A percentile compares a stretch with the other conserved stretches of the same genome.
phyloP scores from a whole-genome alignment of 1,140 invertebrate genomes.

The Brachionus angularis region DNA sequence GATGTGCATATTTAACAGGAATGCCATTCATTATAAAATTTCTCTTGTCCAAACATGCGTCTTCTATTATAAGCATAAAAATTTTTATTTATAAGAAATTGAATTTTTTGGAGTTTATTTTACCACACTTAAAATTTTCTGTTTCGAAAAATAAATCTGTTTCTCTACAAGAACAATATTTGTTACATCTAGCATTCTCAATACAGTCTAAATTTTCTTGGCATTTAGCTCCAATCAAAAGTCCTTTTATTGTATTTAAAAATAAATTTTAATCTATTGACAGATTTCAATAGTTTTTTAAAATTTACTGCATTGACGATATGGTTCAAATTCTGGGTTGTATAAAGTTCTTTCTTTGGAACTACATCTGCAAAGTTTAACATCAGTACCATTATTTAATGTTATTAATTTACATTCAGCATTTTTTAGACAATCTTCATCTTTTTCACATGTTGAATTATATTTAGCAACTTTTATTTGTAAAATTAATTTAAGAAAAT shows the following conservation, averaged over 20 bases:
- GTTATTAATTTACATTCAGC: not conserved
- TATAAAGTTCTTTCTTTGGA: not conserved
- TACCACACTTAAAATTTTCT: conserved; percentile 17
- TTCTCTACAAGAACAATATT: conserved; percentile 23
- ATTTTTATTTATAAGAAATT: not conserved
- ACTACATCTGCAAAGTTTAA: conserved; percentile 2
- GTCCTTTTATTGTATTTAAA: no score
- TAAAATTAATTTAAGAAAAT: not conserved
- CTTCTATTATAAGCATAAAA: not conserved
- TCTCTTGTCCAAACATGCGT: not conserved
- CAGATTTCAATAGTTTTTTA: no score
- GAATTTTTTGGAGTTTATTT: not conserved
- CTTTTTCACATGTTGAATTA: conserved; percentile 8
- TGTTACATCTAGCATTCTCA: conserved; percentile 25
- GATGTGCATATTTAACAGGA: not conserved
- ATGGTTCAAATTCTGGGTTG: not conserved
- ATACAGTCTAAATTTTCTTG: conserved; percentile 9
- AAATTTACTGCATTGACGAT: conserved; percentile 16
- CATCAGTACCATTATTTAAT: not conserved
- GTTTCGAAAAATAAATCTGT: conserved; percentile 28
- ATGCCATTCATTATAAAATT: not conserved
- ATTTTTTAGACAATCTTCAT: conserved; percentile 27
- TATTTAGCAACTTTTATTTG: conserved; percentile 20
- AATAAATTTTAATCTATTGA: no score
- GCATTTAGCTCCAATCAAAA: conserved; percentile 8